phyloP scores from a whole-genome alignment of 1,140 invertebrate genomes.

The Caenorhabditis remanei region DNA sequence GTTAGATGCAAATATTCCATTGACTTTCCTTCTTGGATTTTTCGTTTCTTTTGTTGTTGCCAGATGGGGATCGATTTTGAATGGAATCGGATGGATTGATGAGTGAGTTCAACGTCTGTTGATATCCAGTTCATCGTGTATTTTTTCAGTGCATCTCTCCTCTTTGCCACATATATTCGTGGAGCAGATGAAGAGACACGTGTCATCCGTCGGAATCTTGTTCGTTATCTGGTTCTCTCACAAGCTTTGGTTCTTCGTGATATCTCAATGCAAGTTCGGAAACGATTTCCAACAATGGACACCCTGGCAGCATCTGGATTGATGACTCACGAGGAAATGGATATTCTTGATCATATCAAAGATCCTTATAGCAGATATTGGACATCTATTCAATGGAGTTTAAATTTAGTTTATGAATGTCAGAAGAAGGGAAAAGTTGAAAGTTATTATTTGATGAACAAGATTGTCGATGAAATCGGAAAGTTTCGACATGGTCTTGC shows the following conservation, averaged over 20 bases:
- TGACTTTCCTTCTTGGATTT: slow-evolving; percentile 79
- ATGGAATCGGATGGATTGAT: slow-evolving; percentile 76
- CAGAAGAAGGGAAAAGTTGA: slow-evolving; percentile 57
- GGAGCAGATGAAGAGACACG: slow-evolving; percentile 60
- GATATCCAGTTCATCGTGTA: not conserved
- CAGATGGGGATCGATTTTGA: slow-evolving; percentile 72
- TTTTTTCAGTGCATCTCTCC: slow-evolving; percentile 59
- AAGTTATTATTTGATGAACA: slow-evolving; percentile 58
- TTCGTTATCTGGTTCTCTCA: slow-evolving; percentile 62
- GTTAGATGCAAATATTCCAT: slow-evolving; percentile 78
- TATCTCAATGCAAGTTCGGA: slow-evolving; percentile 72
- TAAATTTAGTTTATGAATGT: slow-evolving; percentile 62
- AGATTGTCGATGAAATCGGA: slow-evolving; percentile 58
- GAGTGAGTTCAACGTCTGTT: slow-evolving; percentile 65
- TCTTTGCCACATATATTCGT: slow-evolving; percentile 65
- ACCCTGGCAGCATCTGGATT: slow-evolving; percentile 58
- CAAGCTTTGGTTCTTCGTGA: slow-evolving; percentile 70
- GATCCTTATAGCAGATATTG: slow-evolving; percentile 62
- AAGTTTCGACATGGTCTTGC: slow-evolving; percentile 61
- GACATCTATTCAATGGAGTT: slow-evolving; percentile 61
- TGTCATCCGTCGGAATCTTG: slow-evolving; percentile 62
- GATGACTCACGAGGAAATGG: slow-evolving; percentile 61
- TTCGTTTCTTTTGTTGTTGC: slow-evolving; percentile 73
- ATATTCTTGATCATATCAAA: slow-evolving; percentile 61
- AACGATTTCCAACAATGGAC: slow-evolving; percentile 63